phyloP scores from a whole-genome alignment of 2,113 vertebrate genomes.

The Dromas ardeola region DNA sequence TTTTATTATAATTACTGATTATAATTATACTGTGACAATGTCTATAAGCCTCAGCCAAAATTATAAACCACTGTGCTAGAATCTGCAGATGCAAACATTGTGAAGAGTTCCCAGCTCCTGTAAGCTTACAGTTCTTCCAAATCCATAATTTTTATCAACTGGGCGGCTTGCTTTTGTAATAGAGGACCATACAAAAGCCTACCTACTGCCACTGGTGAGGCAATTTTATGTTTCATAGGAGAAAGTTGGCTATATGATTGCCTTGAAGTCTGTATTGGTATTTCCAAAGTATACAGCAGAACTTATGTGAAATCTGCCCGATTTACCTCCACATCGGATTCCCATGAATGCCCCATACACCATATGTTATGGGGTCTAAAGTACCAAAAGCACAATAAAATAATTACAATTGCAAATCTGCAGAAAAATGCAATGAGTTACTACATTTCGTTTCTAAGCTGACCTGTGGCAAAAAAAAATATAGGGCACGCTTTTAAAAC shows the following conservation, averaged over 20 bases:
- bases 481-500: neutral
- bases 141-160: neutral
- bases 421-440: neutral
- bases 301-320: neutral
- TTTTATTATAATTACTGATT: neutral
- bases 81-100: neutral
- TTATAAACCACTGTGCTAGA: neutral
- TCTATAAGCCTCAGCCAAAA: neutral
- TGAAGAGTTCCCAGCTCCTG: neutral
- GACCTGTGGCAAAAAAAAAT: neutral
- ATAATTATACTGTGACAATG: neutral
- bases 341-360: neutral
- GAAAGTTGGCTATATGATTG: neutral
- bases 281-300: neutral
- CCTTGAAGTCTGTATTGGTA: neutral
- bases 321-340: neutral
- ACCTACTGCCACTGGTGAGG: rapidly evolving
- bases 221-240: neutral
- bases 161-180: neutral
- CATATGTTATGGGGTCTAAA: neutral
- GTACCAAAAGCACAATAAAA: neutral
- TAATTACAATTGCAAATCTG: neutral
- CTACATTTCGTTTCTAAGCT: neutral
- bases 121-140: neutral
- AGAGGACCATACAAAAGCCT: neutral